Conservation (phyloP, 2,797 vertebrate species). For the Euthynnus affinis region DNA sequence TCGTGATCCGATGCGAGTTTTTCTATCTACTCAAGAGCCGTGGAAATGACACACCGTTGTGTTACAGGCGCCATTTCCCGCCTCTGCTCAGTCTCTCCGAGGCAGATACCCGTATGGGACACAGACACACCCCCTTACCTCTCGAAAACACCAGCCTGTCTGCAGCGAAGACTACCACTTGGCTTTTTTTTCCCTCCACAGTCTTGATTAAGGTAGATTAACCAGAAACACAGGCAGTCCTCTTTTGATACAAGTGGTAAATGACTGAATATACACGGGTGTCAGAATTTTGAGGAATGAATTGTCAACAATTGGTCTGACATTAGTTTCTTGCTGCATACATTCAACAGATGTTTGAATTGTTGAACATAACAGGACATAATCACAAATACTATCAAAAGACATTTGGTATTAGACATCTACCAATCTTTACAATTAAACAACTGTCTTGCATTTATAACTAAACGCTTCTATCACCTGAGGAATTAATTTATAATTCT, state of each 20-base stretch:
- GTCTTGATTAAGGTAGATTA: neutral
- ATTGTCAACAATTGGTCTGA: neutral
- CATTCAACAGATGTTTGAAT: neutral
- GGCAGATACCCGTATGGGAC: conserved; percentile 84
- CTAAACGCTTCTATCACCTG: neutral
- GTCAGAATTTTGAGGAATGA: neutral
- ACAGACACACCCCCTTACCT: conserved; percentile 84
- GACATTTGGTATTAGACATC: neutral
- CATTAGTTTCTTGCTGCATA: neutral
- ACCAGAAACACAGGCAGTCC: neutral
- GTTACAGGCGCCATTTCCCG: conserved; percentile 86
- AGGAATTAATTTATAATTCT: neutral
- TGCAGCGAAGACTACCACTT: conserved; percentile 19
- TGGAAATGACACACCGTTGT: conserved; percentile 80
- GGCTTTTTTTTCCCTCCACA: neutral
- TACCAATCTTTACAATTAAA: neutral
- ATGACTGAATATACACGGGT: neutral
- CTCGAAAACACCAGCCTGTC: conserved; percentile 61
- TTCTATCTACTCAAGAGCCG: conserved; percentile 63
- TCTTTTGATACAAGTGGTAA: neutral
- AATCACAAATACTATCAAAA: neutral
- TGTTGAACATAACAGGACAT: neutral
- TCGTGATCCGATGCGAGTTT: conserved; percentile 35
- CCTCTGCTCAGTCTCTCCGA: conserved; percentile 80
- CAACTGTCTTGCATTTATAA: neutral